phyloP scores from a whole-genome alignment of 2,888 invertebrate genomes.

The Deroplatys truncata region DNA sequence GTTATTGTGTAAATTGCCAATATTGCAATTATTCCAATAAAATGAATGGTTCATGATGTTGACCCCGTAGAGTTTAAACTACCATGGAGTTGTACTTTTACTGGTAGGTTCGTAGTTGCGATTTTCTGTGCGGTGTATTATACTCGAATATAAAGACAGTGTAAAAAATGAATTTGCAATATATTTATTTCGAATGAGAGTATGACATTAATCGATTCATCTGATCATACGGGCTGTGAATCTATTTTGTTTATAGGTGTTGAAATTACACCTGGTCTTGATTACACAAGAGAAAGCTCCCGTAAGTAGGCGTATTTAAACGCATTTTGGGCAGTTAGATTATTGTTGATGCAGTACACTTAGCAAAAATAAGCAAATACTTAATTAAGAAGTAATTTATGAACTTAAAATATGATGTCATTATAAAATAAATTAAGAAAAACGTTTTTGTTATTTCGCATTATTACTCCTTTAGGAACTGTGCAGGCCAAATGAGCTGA shows the following conservation, averaged over 20 bases:
- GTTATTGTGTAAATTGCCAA: no score
- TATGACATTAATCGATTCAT: neutral
- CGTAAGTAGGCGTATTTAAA: neutral
- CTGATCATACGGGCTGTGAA: slow-evolving; percentile 5
- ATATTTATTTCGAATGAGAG: neutral
- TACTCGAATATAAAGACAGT: neutral
- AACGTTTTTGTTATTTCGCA: no score
- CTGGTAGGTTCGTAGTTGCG: neutral
- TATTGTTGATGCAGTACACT: neutral
- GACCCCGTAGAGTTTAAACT: neutral
- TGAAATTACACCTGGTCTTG: neutral
- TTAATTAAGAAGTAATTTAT: neutral
- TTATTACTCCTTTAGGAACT: no score
- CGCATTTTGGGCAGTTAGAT: neutral
- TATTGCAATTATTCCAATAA: no score
- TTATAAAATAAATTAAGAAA: neutral
- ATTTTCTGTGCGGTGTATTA: neutral
- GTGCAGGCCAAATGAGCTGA: no score
- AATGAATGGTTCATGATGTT: neutral
- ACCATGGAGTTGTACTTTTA: neutral
- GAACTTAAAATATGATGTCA: neutral
- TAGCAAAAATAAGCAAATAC: neutral
- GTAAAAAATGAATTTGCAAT: neutral
- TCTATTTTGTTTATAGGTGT: slow-evolving; percentile 1
- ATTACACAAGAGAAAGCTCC: neutral